phyloP scores from a whole-genome alignment of 2,797 vertebrate genomes.

The Dermochelys coriacea region DNA sequence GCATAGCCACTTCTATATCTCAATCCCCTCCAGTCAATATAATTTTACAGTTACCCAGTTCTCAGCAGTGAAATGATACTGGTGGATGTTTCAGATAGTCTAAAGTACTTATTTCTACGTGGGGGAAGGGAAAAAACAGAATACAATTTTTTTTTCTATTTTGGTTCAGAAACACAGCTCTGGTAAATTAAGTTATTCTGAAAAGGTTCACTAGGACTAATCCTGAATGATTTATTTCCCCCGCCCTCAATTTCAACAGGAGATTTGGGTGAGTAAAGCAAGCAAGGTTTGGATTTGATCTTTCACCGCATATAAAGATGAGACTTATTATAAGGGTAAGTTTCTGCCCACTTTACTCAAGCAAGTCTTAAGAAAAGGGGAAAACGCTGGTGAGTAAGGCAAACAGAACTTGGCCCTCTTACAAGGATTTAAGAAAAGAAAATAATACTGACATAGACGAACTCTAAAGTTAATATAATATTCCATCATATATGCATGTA shows the following conservation, averaged over 20 bases:
- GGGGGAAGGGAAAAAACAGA: not conserved
- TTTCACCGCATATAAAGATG: constrained; percentile 34
- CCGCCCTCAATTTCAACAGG: not conserved
- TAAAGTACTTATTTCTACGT: constrained; percentile 47
- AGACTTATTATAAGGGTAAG: constrained; percentile 29
- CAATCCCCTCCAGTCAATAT: constrained; percentile 69
- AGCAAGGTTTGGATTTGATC: constrained; percentile 33
- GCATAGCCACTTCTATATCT: constrained; percentile 61
- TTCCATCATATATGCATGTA: constrained; percentile 24
- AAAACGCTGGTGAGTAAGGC: not conserved
- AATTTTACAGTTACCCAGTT: constrained; percentile 71
- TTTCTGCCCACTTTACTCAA: constrained; percentile 43
- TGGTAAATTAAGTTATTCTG: not conserved
- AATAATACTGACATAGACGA: constrained; percentile 30
- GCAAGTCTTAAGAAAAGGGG: constrained; percentile 30
- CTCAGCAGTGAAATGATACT: constrained; percentile 55
- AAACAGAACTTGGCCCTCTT: constrained; percentile 39
- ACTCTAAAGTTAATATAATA: constrained; percentile 21
- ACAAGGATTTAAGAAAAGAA: constrained; percentile 20
- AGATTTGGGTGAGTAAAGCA: constrained; percentile 5
- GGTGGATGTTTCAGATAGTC: constrained; percentile 59
- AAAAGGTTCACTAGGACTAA: not conserved
- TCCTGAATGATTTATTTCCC: not conserved
- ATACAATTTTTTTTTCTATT: not conserved
- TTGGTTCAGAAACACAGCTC: not conserved